A percentile compares a stretch with the other conserved stretches of the same genome.
These are phyloP conservation scores for Rhorus exstirpatorius DNA, from an alignment of 2,888 invertebrate genomes.

Conservation along the genomic window DNA sequence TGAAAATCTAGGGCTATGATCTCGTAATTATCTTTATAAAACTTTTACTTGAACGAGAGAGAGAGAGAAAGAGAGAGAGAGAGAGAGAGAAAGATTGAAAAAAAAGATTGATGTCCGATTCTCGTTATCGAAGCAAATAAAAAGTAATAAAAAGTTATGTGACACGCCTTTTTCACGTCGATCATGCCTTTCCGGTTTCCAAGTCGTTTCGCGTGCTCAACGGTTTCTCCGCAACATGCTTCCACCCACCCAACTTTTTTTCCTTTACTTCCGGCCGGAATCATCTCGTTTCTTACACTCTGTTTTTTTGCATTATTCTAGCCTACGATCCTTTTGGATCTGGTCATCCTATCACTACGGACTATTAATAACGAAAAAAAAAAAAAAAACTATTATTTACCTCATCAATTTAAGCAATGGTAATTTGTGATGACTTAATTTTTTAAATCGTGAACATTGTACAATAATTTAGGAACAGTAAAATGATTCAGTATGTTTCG, in stretches of 20 bases:
- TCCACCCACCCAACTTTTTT: slow-evolving; percentile 26
- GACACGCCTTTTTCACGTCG: slow-evolving; percentile 46
- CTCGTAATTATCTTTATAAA: slow-evolving; percentile 3
- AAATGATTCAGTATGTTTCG: too few species aligned
- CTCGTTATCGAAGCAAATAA: slow-evolving; percentile 21
- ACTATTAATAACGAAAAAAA: too few species aligned
- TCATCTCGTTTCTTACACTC: neutral
- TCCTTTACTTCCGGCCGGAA: slow-evolving; percentile 5
- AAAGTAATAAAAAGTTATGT: slow-evolving; percentile 30
- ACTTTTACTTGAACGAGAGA: neutral
- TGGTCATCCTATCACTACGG: neutral
- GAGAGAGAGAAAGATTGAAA: neutral
- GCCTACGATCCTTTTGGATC: neutral
- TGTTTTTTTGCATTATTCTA: neutral
- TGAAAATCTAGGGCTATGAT: slow-evolving; percentile 11
- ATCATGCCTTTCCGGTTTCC: slow-evolving; percentile 50
- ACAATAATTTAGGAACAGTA: too few species aligned
- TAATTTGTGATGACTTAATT: too few species aligned
- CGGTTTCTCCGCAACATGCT: slow-evolving; percentile 15
- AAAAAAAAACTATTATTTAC: too few species aligned
- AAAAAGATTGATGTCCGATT: slow-evolving; percentile 13
- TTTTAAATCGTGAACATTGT: too few species aligned
- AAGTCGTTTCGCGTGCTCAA: slow-evolving; percentile 34
- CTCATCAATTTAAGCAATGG: too few species aligned
- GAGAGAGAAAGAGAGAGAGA: neutral